Conservation (phyloP, 2,113 vertebrate species). For the Lepus europaeus region DNA sequence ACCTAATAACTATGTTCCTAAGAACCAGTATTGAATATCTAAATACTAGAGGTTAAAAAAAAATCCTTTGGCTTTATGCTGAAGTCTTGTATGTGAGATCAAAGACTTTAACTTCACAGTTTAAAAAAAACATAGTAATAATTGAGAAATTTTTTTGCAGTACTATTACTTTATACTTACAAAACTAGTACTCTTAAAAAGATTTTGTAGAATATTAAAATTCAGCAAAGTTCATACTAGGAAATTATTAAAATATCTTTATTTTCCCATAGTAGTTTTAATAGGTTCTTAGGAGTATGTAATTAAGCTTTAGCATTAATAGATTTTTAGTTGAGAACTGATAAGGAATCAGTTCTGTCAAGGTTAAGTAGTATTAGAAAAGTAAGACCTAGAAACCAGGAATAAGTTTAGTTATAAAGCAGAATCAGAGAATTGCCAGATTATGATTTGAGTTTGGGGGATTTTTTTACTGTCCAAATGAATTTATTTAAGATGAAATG, state of each 20-base stretch:
- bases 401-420: conserved; percentile 22
- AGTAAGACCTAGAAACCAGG: not conserved
- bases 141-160: conserved; percentile 37
- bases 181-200: conserved; percentile 44
- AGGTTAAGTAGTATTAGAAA: conserved; percentile 14
- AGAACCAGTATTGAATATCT: conserved; percentile 16
- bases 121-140: conserved; percentile 17
- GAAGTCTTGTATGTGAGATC: conserved; percentile 46
- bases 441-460: conserved; percentile 3
- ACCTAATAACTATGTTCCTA: not conserved
- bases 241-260: not conserved
- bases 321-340: conserved; percentile 37
- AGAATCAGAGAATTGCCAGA: conserved; percentile 37
- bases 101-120: conserved; percentile 50
- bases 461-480: not conserved
- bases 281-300: not conserved
- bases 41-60: conserved; percentile 38
- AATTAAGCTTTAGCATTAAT: conserved; percentile 34
- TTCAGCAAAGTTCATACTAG: not conserved
- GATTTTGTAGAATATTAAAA: conserved; percentile 48
- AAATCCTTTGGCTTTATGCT: not conserved
- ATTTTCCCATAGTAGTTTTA: conserved; percentile 50
- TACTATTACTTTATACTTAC: conserved; percentile 37
- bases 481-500: conserved; percentile 44
- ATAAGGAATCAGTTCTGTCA: conserved; percentile 21